Evolutionary conservation across 1,140 invertebrate genomes (phyloP), one percentile per base, ranked within the genome.

Genomic region (Eumeta japonica): DNA sequence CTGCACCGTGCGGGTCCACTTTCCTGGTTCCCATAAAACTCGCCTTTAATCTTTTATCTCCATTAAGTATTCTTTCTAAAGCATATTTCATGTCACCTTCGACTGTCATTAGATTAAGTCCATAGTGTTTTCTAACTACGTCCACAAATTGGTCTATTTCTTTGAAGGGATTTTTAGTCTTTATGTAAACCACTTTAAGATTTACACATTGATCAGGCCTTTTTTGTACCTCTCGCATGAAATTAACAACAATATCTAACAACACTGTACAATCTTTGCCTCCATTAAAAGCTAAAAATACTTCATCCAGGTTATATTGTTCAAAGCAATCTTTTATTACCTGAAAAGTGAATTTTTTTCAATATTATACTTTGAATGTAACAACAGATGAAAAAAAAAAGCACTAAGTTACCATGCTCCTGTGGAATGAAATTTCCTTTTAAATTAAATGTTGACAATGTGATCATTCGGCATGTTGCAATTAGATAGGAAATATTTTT

Each of bases 241-340:
- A 66, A 4, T 82, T 79, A 50, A 86, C 70, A 15, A 81, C 76
- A 16, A 97, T 62, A 70, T 97, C 89, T 35, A 97, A 73, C 11
- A 97, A 75, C 1, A 87, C 90, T 2, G 92, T 96, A 61, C 95
- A 98, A 75, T 98, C 96, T 76, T 98, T 98, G 4, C 96, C 96
- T 16, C 96, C 95, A 72, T 98, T 98, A 57, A 97, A 98, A 37
- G 90, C 89, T 18, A 98, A 56, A 57, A 92, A 92, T 29, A 93
- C 63, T 66, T 92, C 84, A 44, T 88, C 79, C 13, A 81, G 43
- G 20, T 78, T 67, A 53, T 84, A 92, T 30, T 63, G 47, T 36
- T 71, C 56, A 35, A 83, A 77, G 40, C 79, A 73, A 58, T 78
- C 40, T 59, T 59, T 46, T 35, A 78, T 40, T 35, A 77, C 45